Base-by-base conservation (phyloP, 2,113 vertebrate species). In the Lampris megalopsis region DNA sequence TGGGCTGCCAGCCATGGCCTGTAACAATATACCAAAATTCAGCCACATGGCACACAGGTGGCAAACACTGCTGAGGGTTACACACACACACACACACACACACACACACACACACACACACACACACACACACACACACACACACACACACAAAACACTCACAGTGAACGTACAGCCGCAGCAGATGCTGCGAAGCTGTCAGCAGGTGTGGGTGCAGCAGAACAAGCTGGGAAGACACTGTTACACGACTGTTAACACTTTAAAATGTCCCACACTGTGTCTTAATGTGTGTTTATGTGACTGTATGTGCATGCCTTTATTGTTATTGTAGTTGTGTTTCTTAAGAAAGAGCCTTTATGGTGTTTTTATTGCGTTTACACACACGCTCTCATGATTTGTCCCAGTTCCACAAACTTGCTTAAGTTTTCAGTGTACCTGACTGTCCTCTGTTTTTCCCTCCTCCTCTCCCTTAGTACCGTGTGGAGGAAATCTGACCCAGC, bases 401-500 rank as follows among this genome's bases (percentile, higher is more conserved):
- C 1, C 7, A 45, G 4, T 45, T 45, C 7, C 43, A 45, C 4
- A n/a, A 11, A 3, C 11, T 10, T 53, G 50, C 11, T 3, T 36
- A 24, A 24, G 24, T 24, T 24, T 24, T 24, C 24, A 24, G 24
- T 24, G 24, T 24, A 7, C 24, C 24, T 35, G 10, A 9, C 38
- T 45, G 2, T 36, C 13, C 43, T 9, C n/a, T n/a, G 10, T 6
- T 1, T 3, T 1, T 50, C 38, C 6, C 4, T 42, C 24, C 9
- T 54, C 56, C 13, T 59, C 8, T 45, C 69, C 38, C 4, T 0
- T 92, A 99, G 98, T 99, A 80, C 98, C 97, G 0, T 99, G 98
- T 40, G 98, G 98, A 49, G 98, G 97, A 13, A 99, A 99, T 88
- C 83, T 99, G 83, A 99, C 98, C 0, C 96, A 97, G 42, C 92